phyloP scores from a whole-genome alignment of 2,888 invertebrate genomes.

The Phaedon cochleariae region DNA sequence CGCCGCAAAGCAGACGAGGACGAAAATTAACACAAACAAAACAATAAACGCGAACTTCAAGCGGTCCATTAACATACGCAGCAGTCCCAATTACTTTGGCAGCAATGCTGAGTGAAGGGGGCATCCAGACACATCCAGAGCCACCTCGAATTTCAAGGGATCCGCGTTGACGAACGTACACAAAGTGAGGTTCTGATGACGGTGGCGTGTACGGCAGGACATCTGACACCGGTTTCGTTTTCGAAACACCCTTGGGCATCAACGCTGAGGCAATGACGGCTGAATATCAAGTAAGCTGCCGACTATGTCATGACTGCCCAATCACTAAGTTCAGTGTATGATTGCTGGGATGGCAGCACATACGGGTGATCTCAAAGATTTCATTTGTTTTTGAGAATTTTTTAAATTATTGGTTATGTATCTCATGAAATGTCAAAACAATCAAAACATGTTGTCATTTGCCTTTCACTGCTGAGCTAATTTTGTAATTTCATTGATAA shows the following conservation, averaged over 20 bases:
- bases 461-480: too few species aligned
- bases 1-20: slow-evolving; percentile 33
- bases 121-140: slow-evolving; percentile 2
- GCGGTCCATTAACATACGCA: slow-evolving; percentile 18
- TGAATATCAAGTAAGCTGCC: too few species aligned
- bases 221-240: slow-evolving; percentile 37
- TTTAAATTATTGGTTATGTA: too few species aligned
- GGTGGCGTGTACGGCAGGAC: background rate
- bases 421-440: too few species aligned
- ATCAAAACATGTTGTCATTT: too few species aligned
- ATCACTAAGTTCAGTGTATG: too few species aligned
- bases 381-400: too few species aligned
- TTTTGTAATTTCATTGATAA: too few species aligned
- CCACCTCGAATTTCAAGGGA: slow-evolving; percentile 22
- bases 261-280: too few species aligned
- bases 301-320: too few species aligned
- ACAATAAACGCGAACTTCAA: slow-evolving; percentile 34
- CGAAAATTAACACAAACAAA: slow-evolving; percentile 41
- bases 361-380: too few species aligned
- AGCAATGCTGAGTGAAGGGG: slow-evolving; percentile 1
- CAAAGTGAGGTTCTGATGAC: background rate
- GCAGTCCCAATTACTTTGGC: slow-evolving; percentile 13
- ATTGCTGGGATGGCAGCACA: too few species aligned
- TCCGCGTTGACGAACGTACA: background rate
- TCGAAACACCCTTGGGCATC: slow-evolving; percentile 39